Evolutionary conservation across 2,888 invertebrate genomes (phyloP), one percentile per base, ranked within the genome.

Genomic region (Plutella xylostella): DNA sequence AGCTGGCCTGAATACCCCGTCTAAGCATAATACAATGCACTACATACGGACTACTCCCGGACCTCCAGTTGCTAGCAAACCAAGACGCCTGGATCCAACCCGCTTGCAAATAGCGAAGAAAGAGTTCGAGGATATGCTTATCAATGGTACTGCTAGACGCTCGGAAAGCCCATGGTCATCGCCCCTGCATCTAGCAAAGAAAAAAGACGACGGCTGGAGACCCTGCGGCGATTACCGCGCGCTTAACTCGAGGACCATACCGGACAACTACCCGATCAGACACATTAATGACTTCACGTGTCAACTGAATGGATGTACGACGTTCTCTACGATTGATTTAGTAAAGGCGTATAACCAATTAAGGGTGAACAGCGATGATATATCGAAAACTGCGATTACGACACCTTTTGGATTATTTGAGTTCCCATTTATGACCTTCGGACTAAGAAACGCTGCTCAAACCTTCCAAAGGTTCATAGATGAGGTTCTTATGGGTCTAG

Each of bases 151-250:
- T 7, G 14, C 4, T 14, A 34, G 34, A 34, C 14, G 14, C 9
- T 46, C 50, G 25, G 17, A 41, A 6, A 51, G 54, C 34, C 47
- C 50, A 7, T 62, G 58, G 60, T 45, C 60, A n/a, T 51, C 48
- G 7, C 58, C 55, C 6, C 48, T 63, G 0, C 58, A 59, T 43
- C 38, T 60, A 48, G 57, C 53, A 6, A 52, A 54, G 12, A 28
- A 64, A 60, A 49, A 51, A 37, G 37, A 39, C 9, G 50, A 49
- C 12, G 43, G 47, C 5, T 57, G 57, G 55, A 30, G 60, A 6
- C 54, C 55, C 1, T 61, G 64, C 48, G 60, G 61, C 0, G 62
- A 68, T 35, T 66, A 56, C 43, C 41, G 64, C 1, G 7, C n/a
- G 22, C 25, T 40, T 3, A 40, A 40, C 18, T n/a, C 40, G 25